These are phyloP conservation scores for Rhyacophila evoluta DNA, from an alignment of 2,888 invertebrate genomes.

Conservation along the genomic window DNA sequence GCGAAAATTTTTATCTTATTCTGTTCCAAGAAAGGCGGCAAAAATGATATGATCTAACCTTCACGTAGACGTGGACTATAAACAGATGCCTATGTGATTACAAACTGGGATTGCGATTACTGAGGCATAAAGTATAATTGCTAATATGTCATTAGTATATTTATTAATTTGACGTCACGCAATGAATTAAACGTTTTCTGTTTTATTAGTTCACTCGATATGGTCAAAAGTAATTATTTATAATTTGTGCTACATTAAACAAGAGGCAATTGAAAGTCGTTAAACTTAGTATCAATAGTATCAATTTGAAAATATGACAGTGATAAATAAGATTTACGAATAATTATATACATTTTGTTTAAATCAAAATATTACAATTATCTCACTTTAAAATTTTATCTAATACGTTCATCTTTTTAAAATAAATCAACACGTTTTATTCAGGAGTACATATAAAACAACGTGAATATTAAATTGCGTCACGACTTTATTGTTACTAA, in stretches of 20 bases:
- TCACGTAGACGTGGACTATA: background rate
- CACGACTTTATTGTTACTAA: too few species aligned
- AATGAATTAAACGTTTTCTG: background rate
- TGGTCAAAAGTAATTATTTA: background rate
- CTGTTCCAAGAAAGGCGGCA: slow-evolving; percentile 6
- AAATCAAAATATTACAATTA: too few species aligned
- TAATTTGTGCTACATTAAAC: background rate
- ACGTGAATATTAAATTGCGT: too few species aligned
- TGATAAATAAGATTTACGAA: too few species aligned
- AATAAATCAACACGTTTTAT: too few species aligned
- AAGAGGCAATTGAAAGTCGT: background rate
- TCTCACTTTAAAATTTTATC: too few species aligned
- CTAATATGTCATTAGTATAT: background rate
- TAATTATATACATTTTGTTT: too few species aligned
- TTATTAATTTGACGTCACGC: background rate
- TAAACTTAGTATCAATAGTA: background rate
- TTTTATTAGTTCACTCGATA: background rate
- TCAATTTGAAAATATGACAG: background rate
- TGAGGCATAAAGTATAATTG: background rate
- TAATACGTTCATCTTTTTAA: too few species aligned
- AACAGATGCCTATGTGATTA: background rate
- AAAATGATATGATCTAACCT: slow-evolving; percentile 13
- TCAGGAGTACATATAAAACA: too few species aligned
- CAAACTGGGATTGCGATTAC: background rate
- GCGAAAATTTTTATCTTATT: background rate